Conservation (phyloP, 2,113 vertebrate species). For the Ranitomeya variabilis region DNA sequence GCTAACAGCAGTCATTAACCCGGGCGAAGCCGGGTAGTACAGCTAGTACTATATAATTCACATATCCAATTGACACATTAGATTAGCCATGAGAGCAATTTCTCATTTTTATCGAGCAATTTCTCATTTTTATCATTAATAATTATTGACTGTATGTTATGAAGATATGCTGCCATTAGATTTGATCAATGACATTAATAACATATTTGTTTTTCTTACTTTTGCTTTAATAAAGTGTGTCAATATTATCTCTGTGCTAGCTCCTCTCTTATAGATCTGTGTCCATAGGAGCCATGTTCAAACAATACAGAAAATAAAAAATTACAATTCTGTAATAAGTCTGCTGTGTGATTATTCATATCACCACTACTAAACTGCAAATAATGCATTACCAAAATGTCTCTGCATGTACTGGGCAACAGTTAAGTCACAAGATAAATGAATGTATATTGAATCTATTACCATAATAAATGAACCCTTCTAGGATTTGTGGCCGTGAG, state of each 20-base stretch:
- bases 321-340: neutral
- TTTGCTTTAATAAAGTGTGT: neutral
- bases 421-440: constrained; percentile 22
- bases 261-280: neutral
- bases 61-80: neutral
- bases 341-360: constrained; percentile 18
- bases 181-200: neutral
- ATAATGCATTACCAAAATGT: constrained; percentile 30
- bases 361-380: neutral
- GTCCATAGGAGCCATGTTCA: neutral
- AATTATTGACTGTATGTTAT: neutral
- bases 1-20: too few species aligned
- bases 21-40: too few species aligned
- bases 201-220: neutral
- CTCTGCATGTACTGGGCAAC: constrained; percentile 10
- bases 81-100: neutral
- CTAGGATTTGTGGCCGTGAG: neutral
- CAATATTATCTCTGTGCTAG: neutral
- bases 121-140: neutral
- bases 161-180: too few species aligned
- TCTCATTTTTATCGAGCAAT: neutral
- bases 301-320: constrained; percentile 1
- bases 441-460: constrained; percentile 30
- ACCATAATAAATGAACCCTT: constrained; percentile 26
- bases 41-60: too few species aligned